A percentile compares a stretch with the other conserved stretches of the same genome.
These are phyloP conservation scores for Dromiciops gliroides DNA, from an alignment of 2,113 vertebrate species.

Conservation along the genomic window DNA sequence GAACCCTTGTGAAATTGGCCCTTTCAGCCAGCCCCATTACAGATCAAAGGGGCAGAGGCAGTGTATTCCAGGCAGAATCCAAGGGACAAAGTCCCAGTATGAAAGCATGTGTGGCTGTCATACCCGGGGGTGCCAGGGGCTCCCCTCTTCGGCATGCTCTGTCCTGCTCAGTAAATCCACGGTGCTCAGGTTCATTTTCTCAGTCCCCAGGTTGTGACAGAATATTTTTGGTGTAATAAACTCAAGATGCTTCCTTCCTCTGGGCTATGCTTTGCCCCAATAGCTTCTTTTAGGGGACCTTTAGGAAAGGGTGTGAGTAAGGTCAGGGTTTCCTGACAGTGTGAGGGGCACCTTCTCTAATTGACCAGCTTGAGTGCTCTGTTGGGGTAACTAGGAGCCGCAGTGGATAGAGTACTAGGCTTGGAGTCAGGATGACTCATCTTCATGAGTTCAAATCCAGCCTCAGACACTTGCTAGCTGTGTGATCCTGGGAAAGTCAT, in stretches of 20 bases:
- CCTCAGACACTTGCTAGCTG: too few species aligned
- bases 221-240: slow-evolving; percentile 48
- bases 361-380: not conserved
- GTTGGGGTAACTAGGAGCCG: too few species aligned
- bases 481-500: too few species aligned
- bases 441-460: too few species aligned
- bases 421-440: too few species aligned
- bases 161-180: slow-evolving; percentile 4
- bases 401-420: too few species aligned
- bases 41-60: slow-evolving; percentile 64
- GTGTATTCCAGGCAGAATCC: slow-evolving; percentile 54
- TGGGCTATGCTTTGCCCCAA: not conserved
- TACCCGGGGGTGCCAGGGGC: not conserved
- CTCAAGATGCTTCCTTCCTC: slow-evolving; percentile 46
- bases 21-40: slow-evolving; percentile 26
- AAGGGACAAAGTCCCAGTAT: not conserved
- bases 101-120: slow-evolving; percentile 64
- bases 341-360: slow-evolving; percentile 6
- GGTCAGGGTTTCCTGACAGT: not conserved
- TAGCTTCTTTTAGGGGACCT: not conserved
- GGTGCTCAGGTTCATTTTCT: not conserved
- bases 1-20: not conserved
- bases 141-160: not conserved
- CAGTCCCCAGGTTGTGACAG: not conserved
- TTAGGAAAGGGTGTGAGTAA: not conserved